These are phyloP conservation scores for Bursaphelenchus mucronatus DNA, from an alignment of 1,140 invertebrate genomes.

Conservation along the genomic window DNA sequence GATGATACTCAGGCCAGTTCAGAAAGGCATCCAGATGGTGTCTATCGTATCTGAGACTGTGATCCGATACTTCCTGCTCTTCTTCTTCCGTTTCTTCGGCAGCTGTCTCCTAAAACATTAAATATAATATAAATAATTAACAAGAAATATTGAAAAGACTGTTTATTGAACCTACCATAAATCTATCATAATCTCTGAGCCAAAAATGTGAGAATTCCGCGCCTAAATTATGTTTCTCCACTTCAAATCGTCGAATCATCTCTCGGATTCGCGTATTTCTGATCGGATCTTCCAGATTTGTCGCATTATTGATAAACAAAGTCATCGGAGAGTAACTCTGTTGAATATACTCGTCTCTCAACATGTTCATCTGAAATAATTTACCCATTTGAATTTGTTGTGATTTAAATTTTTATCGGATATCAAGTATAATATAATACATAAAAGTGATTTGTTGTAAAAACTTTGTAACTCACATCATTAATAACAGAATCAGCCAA, in stretches of 20 bases:
- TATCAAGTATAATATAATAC: conserved; percentile 5
- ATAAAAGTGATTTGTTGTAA: no score
- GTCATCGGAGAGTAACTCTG: conserved; percentile 47
- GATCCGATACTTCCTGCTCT: conserved; percentile 6
- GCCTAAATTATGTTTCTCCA: conserved; percentile 42
- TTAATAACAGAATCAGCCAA: conserved; percentile 39
- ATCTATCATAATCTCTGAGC: conserved; percentile 46
- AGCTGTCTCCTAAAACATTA: conserved; percentile 24
- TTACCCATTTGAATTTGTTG: no score
- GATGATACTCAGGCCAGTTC: conserved; percentile 52
- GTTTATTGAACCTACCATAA: conserved; percentile 4
- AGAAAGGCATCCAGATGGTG: conserved; percentile 41
- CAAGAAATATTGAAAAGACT: conserved; percentile 6
- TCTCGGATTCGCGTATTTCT: conserved; percentile 22
- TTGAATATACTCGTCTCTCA: conserved; percentile 45
- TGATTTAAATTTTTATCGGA: neutral
- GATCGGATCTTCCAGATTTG: conserved; percentile 35
- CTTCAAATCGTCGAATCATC: conserved; percentile 44
- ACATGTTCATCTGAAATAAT: conserved; percentile 46
- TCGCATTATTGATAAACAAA: conserved; percentile 48
- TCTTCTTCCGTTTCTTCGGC: conserved; percentile 29
- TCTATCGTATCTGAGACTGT: conserved; percentile 18
- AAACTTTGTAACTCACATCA: conserved; percentile 26
- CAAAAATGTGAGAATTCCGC: conserved; percentile 50
- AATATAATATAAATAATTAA: conserved; percentile 16